Evolutionary conservation across 2,888 invertebrate species (phyloP), one percentile per base, ranked within the genome.

Genomic region (Parelbella ahira): DNA sequence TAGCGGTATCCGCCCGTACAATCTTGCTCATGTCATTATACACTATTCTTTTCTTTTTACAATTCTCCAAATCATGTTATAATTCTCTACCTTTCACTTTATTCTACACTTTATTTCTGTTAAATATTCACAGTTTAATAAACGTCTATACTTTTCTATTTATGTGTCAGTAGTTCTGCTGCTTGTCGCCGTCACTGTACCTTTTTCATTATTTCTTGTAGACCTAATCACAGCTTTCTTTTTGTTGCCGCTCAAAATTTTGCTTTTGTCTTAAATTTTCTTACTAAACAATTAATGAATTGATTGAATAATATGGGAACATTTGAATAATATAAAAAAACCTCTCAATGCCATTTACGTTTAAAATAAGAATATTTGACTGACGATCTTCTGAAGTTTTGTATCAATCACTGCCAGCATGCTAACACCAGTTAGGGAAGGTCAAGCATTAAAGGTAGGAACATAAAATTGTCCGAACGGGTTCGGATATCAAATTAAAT

Each of bases 351-450:
- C 77, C 79, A 66, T 80, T 68, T 56, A 80, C 78, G 44, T 86
- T 87, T 64, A 84, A 84, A 86, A 81, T 81, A 68, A 83, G 86
- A 87, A 87, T 69, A 66, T 75, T 82, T 55, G 67, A 54, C 61
- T 73, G 65, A 45, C 51, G 60, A 54, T 63, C 60, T 49, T 56
- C 54, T 47, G 45, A 47, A 33, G 37, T 28, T 50, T 15, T 15
- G 15, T 15, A n/a, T n/a, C n/a, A n/a, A n/a, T n/a, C n/a, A n/a
- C n/a, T n/a, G n/a, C n/a, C n/a, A n/a, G n/a, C n/a, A n/a, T n/a
- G n/a, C n/a, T n/a, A n/a, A n/a, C n/a, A n/a, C n/a, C n/a, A n/a
- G n/a, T n/a, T n/a, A n/a, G n/a, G n/a, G n/a, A n/a, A n/a, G n/a
- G n/a, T n/a, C n/a, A n/a, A n/a, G n/a, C n/a, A n/a, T n/a, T n/a